Evolutionary conservation across 2,888 invertebrate species (phyloP), one percentile per base, ranked within the genome.

Genomic region (Ornithoptera alexandrae): DNA sequence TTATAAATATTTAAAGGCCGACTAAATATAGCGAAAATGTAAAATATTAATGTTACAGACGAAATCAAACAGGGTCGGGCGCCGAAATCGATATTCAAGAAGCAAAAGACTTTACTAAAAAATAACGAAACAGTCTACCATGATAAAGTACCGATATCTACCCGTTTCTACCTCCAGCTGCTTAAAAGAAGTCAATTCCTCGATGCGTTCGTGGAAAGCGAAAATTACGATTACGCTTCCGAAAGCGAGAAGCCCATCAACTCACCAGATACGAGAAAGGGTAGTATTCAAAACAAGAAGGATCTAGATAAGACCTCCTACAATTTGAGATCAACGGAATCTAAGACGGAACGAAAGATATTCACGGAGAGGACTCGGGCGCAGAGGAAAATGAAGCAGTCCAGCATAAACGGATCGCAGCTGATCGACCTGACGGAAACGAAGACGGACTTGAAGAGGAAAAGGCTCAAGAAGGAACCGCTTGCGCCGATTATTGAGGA

Each of bases 71-170:
- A 80, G 3, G 67, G 71, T 1, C 78, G 88, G 18, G 67, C 76
- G 4, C 73, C 82, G 1, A 90, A 87, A 78, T 68, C 72, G 1
- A 79, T 81, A 66, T 36, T 75, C 0, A 92, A 89, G 76, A 83
- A 85, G 15, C 86, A 87, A 64, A 91, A 83, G 68, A 82, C 81
- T 24, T 74, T 92, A 15, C 75, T 92, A 22, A 92, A 87, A 78
- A 77, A 74, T 18, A 89, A 84, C 71, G 92, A 93, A 78, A 92
- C 91, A 0, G 71, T 92, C 6, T 91, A 84, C 74, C 84, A 90
- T 75, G 92, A 92, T 71, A 92, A 92, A 78, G 90, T 93, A 0
- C 86, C 93, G 0, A 86, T 92, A 53, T 89, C 88, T 3, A 92
- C 91, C 0, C 82, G 93, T 5, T 93, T 92, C 71, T 88, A 90